These are phyloP conservation scores for Pelodiscus sinensis DNA, from an alignment of 2,113 vertebrate genomes.

Conservation along the genomic window DNA sequence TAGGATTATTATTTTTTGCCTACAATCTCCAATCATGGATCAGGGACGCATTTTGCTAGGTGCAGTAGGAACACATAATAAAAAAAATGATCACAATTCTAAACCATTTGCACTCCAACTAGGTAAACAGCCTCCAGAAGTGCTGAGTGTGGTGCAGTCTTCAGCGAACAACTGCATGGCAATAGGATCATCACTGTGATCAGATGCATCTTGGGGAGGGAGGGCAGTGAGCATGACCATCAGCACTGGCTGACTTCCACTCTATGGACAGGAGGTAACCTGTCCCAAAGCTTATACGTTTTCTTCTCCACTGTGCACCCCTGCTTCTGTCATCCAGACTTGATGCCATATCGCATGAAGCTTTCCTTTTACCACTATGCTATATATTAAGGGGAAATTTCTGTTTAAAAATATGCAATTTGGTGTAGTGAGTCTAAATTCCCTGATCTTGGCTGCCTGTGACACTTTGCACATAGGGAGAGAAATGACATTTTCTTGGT, in stretches of 20 bases:
- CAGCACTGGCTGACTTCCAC: neutral
- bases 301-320: neutral
- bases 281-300: neutral
- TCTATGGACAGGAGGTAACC: neutral
- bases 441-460: constrained; percentile 10
- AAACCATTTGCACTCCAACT: neutral
- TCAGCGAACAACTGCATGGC: neutral
- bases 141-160: neutral
- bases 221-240: neutral
- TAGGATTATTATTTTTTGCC: neutral
- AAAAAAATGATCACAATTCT: neutral
- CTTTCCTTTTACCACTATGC: neutral
- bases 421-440: neutral
- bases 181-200: neutral
- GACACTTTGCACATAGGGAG: neutral
- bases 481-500: constrained; percentile 51
- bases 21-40: rapidly evolving
- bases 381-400: neutral
- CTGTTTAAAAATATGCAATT: constrained; percentile 23
- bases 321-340: neutral
- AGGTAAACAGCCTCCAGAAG: neutral
- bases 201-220: neutral
- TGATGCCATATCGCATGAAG: neutral
- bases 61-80: neutral
- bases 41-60: neutral